These are phyloP conservation scores for Urechis unicinctus DNA, from an alignment of 2,888 invertebrate species.

Conservation along the genomic window DNA sequence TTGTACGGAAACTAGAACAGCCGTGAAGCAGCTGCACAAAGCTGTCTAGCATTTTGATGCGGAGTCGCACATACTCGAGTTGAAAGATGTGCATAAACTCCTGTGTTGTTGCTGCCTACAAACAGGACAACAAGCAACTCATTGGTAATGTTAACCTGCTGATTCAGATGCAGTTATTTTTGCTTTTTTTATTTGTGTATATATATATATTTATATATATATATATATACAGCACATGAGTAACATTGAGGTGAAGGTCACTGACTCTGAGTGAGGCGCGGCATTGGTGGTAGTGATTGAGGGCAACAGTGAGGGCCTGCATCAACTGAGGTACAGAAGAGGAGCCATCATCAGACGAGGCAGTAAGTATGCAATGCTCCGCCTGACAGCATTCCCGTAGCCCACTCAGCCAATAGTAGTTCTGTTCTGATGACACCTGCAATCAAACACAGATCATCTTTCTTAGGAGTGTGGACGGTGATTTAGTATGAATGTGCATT, in stretches of 20 bases:
- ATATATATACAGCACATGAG: no score
- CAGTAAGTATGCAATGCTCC: constrained; percentile 40
- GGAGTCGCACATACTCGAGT: constrained; percentile 68
- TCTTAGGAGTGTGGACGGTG: no score
- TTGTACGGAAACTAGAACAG: constrained; percentile 72
- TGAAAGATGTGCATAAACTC: constrained; percentile 65
- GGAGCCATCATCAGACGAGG: constrained; percentile 16
- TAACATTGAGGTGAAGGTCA: no score
- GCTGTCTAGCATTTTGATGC: constrained; percentile 67
- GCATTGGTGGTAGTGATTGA: constrained; percentile 15
- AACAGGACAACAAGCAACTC: neutral
- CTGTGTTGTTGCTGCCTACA: constrained; percentile 64
- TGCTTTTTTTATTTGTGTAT: no score
- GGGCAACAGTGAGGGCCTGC: constrained; percentile 26
- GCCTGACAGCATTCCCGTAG: constrained; percentile 56
- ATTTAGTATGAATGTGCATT: no score
- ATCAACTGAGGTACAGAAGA: constrained; percentile 12
- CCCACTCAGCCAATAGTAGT: constrained; percentile 81
- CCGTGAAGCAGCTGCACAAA: constrained; percentile 63
- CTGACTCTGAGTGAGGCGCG: constrained; percentile 17
- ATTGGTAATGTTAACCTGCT: no score
- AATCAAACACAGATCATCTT: neutral
- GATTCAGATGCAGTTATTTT: no score
- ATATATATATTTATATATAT: no score
- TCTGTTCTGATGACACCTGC: constrained; percentile 75